Evolutionary conservation across 2,113 vertebrate species (phyloP).

Genomic region (Myrmecobius fasciatus): DNA sequence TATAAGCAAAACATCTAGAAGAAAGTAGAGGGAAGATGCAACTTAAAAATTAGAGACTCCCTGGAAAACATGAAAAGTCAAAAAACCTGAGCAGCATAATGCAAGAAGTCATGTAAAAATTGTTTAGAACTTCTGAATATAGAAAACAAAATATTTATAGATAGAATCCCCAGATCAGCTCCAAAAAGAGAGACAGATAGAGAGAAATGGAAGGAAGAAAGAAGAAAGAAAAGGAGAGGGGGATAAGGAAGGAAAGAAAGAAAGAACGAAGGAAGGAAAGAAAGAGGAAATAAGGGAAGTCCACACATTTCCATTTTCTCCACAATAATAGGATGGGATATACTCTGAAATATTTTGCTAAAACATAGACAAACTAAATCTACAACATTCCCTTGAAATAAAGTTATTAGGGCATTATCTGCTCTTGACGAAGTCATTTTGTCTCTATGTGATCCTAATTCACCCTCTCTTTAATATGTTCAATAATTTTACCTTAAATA

Average conservation of each 20-base stretch:
- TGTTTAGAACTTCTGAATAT: neutral
- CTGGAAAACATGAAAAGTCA: neutral
- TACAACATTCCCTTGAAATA: neutral
- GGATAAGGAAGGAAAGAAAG: neutral
- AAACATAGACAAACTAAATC: neutral
- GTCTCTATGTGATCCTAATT: neutral
- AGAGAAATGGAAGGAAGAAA: neutral
- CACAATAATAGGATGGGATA: neutral
- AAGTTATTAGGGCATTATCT: neutral
- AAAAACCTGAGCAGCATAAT: neutral
- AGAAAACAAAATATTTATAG: neutral
- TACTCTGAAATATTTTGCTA: neutral
- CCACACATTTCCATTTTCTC: neutral
- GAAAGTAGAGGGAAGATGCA: neutral
- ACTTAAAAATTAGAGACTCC: neutral
- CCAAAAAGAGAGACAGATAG: neutral
- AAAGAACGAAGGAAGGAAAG: too few species aligned
- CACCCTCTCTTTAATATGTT: neutral
- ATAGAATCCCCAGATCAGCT: neutral
- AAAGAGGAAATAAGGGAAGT: neutral
- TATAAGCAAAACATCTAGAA: neutral
- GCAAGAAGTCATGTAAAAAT: neutral
- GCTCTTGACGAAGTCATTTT: neutral
- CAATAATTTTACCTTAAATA: too few species aligned
- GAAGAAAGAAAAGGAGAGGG: neutral